Base-by-base conservation (phyloP, 2,113 vertebrate genomes). In the Puntigrus tetrazona region DNA sequence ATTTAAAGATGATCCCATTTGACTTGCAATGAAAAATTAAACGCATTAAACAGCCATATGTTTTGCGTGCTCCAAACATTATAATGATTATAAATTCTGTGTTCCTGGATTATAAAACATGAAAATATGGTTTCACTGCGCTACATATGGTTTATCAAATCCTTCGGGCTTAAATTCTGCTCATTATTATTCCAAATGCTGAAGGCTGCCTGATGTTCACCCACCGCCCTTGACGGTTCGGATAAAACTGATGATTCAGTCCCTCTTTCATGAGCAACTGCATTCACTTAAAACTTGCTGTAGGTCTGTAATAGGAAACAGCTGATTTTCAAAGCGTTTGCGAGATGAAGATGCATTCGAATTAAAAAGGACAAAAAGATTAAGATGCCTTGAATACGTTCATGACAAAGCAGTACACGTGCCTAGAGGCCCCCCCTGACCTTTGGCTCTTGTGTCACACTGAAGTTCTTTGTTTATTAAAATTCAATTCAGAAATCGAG, bases 271-370 rank as follows among this genome's bases (percentile, higher is more conserved):
- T 67, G 59, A 14, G 61, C 78, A 81, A 22, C 59, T 81, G 78
- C 78, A 50, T 31, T 81, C 41, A 81, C 11, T 79, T 72, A 31
- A 84, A 84, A 72, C 47, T 7, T 59, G 16, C 75, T 57, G 7
- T 25, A 43, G 52, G 59, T 55, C 41, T 70, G 18, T 72, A n/a
- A 79, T 43, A 16, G 18, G 45, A 84, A 78, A 69, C 74, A 78
- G 74, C 31, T 27, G 41, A 52, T 47, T 7, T 80, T 50, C 29
- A 52, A 18, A 22, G n/a, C 67, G 25, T 69, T 72, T 79, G n/a
- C 29, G 50, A 57, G 55, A 59, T 36, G 63, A 50, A 78, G 14
- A 52, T 65, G 5, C 20, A 67, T 61, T 84, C n/a, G 31, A 83
- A 31, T 50, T 55, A 10, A 6, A 41, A 77, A 72, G 18, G 27